A percentile compares a stretch with the other conserved stretches of the same genome.
phyloP scores from a whole-genome alignment of 2,888 invertebrate genomes.

The Geophilus truncorum region DNA sequence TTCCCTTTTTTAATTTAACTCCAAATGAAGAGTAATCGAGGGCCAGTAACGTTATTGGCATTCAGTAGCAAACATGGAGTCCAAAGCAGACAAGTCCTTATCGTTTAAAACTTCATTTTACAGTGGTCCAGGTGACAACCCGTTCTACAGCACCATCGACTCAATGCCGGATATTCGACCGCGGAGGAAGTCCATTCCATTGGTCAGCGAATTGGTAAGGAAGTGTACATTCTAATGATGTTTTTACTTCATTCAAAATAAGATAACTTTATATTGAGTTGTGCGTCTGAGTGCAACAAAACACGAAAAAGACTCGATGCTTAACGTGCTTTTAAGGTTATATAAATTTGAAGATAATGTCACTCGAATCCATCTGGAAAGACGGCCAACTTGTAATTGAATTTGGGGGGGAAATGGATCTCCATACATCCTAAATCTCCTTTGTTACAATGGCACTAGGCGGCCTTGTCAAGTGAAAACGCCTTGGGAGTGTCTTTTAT shows the following conservation, averaged over 20 bases:
- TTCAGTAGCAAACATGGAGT: not conserved
- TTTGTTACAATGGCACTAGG: not conserved
- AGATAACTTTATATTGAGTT: no score
- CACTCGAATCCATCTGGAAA: not conserved
- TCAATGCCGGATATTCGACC: slow-evolving; percentile 99
- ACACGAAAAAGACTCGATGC: not conserved
- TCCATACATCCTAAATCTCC: not conserved
- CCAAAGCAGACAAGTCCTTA: not conserved
- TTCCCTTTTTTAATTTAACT: not conserved
- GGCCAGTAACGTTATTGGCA: not conserved
- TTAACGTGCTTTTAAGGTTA: not conserved
- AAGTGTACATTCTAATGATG: not conserved
- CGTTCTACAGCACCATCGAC: slow-evolving; percentile 99
- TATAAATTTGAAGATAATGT: not conserved
- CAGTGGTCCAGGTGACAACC: slow-evolving; percentile 90
- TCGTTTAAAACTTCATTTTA: slow-evolving; percentile 30
- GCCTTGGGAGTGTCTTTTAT: not conserved
- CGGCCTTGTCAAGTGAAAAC: slow-evolving; percentile 40
- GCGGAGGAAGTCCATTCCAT: slow-evolving; percentile 91
- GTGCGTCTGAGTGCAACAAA: not conserved
- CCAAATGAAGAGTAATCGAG: not conserved
- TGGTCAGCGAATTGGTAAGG: slow-evolving; percentile 96
- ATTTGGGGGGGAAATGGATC: not conserved
- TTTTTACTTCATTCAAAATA: no score
- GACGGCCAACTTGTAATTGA: not conserved